Evolutionary conservation across 2,888 invertebrate genomes (phyloP).

Genomic region (Xylocampa areola): DNA sequence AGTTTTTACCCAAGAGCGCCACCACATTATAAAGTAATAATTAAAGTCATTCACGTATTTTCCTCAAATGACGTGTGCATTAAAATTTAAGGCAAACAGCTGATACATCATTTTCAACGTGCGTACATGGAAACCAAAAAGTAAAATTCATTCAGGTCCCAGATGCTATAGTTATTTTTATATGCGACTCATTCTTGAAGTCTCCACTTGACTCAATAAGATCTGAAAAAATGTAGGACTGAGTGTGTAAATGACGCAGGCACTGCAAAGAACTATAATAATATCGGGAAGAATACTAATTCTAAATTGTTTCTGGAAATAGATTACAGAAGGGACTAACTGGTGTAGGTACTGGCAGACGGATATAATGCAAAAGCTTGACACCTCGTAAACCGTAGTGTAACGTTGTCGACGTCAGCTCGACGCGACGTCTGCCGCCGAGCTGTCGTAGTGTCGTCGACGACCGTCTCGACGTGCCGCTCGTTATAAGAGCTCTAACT

Average conservation of each 20-base stretch:
- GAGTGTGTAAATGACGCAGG: conserved; percentile 4
- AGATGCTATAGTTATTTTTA: conserved; percentile 16
- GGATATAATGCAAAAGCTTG: background rate
- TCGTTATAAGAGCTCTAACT: too few relatives aligned
- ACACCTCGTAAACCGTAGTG: too few relatives aligned
- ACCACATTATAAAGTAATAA: conserved; percentile 3
- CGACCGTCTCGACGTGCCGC: too few relatives aligned
- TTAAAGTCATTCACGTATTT: conserved; percentile 13
- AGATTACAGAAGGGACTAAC: too few relatives aligned
- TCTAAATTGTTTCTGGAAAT: too few relatives aligned
- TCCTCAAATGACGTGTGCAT: background rate
- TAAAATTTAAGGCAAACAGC: conserved; percentile 15
- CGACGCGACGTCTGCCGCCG: too few relatives aligned
- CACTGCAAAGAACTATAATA: conserved; percentile 11
- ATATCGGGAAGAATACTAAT: conserved; percentile 8
- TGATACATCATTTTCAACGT: conserved; percentile 19
- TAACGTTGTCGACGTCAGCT: too few relatives aligned
- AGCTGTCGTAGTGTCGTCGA: too few relatives aligned
- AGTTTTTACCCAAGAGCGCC: conserved; percentile 12
- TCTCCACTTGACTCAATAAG: conserved; percentile 38
- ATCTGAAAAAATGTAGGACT: conserved; percentile 19
- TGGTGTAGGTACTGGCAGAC: too few relatives aligned
- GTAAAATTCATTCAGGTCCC: conserved; percentile 31
- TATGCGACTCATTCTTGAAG: conserved; percentile 21
- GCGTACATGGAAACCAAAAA: conserved; percentile 20